These are phyloP conservation scores for Apostichopus japonicus DNA, from an alignment of 35 echinoderm and acorn worm genomes.

Conservation along the genomic window DNA sequence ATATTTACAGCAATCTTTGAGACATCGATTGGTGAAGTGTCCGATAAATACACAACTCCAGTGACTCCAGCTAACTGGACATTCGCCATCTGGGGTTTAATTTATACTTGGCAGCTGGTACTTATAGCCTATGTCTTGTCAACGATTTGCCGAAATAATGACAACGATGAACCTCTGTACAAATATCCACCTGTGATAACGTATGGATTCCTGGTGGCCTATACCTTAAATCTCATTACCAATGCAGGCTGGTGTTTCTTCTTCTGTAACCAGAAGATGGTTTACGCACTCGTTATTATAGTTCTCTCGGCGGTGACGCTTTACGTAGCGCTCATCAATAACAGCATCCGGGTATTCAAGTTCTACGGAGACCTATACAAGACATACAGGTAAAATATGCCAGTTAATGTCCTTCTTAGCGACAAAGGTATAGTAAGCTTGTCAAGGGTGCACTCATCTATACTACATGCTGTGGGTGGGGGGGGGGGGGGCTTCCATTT, in stretches of 20 bases:
- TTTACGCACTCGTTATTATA: conserved; percentile 14
- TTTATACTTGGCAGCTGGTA: conserved; percentile 60
- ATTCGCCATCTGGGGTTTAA: conserved; percentile 73
- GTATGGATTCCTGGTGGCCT: conserved; percentile 8
- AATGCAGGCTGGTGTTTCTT: conserved; percentile 58
- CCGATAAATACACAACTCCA: conserved; percentile 31
- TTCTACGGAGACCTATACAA: neutral
- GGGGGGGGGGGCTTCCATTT: too few relatives aligned
- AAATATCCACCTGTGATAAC: conserved; percentile 64
- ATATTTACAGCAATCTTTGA: conserved; percentile 52
- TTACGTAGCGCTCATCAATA: conserved; percentile 1
- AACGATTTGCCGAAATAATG: conserved; percentile 57
- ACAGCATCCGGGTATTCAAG: neutral
- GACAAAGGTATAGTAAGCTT: neutral
- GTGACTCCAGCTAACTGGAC: conserved; percentile 66
- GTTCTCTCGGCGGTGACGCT: neutral
- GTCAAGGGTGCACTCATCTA: neutral
- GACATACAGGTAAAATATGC: conserved; percentile 2
- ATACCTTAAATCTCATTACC: conserved; percentile 21
- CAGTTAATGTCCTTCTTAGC: neutral
- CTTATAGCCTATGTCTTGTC: conserved; percentile 52
- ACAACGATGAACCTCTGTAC: conserved; percentile 43
- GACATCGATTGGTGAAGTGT: conserved; percentile 48
- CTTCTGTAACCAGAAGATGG: conserved; percentile 23
- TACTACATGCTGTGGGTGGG: neutral